Evolutionary conservation across 2,113 vertebrate species (phyloP).

Genomic region (Chunga burmeisteri): DNA sequence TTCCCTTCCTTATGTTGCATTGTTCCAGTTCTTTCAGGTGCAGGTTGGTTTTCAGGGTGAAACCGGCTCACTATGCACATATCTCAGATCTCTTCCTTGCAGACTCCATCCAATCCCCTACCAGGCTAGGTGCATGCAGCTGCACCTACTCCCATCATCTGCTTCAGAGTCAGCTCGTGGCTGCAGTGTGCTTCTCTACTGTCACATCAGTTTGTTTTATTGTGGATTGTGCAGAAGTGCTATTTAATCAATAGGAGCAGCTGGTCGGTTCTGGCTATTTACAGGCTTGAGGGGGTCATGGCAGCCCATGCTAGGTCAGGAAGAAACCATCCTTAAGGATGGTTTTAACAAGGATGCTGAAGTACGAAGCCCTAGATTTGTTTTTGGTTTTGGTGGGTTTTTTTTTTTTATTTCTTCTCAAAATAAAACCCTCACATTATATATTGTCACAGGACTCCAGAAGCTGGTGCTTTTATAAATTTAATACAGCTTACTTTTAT

Average conservation of each 20-base stretch:
- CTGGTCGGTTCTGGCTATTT: neutral
- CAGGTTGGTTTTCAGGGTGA: neutral
- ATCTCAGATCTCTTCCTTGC: neutral
- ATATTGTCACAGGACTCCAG: neutral
- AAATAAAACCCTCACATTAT: neutral
- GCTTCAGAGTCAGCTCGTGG: neutral
- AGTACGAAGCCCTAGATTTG: neutral
- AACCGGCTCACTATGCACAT: fast-evolving
- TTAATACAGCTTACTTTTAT: neutral
- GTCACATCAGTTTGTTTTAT: neutral
- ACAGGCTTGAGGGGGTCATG: neutral
- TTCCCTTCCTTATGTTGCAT: neutral
- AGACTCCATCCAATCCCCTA: neutral
- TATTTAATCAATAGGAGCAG: neutral
- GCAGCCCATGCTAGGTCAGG: neutral
- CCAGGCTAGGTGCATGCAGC: neutral
- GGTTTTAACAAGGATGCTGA: neutral
- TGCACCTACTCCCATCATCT: neutral
- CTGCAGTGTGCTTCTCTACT: neutral
- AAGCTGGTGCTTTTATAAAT: neutral
- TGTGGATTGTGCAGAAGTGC: neutral
- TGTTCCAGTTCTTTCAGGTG: neutral
- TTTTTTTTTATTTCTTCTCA: neutral
- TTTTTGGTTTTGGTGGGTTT: no score
- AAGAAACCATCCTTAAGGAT: neutral